Percentiles rank a stretch among this genome's conserved stretches.
phyloP scores from a whole-genome alignment of 2,888 invertebrate species.

The Leptinotarsa peninsularis region DNA sequence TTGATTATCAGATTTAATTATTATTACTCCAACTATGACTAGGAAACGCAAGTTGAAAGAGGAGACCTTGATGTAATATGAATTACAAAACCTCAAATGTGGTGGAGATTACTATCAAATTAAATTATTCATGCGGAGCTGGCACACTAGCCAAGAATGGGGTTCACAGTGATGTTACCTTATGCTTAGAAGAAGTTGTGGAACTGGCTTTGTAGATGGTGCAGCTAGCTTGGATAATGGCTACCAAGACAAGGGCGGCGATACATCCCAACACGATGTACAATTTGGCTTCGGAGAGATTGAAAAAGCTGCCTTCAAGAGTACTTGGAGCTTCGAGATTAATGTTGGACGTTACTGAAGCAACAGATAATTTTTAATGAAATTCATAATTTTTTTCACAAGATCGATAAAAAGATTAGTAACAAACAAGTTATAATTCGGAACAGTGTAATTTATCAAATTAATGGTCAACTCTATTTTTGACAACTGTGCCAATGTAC shows the following conservation, averaged over 20 bases:
- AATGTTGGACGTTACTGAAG: slow-evolving; percentile 70
- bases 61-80: neutral
- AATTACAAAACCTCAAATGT: neutral
- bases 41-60: too few species aligned
- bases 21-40: too few species aligned
- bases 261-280: slow-evolving; percentile 88
- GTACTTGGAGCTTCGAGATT: slow-evolving; percentile 66
- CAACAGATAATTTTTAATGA: neutral
- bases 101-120: neutral
- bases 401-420: too few species aligned
- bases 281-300: slow-evolving; percentile 78
- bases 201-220: slow-evolving; percentile 80
- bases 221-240: slow-evolving; percentile 85
- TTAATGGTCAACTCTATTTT: too few species aligned
- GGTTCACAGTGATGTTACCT: slow-evolving; percentile 72
- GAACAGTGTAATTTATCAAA: too few species aligned
- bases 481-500: too few species aligned
- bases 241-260: slow-evolving; percentile 81
- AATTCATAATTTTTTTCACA: too few species aligned
- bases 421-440: too few species aligned
- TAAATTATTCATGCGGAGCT: neutral
- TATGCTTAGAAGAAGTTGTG: slow-evolving; percentile 72
- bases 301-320: slow-evolving; percentile 70
- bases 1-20: too few species aligned
- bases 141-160: slow-evolving; percentile 16